Percentiles rank a stretch among this genome's conserved stretches.
phyloP scores from a whole-genome alignment of 2,888 invertebrate genomes.

The Hypolimnas misippus region DNA sequence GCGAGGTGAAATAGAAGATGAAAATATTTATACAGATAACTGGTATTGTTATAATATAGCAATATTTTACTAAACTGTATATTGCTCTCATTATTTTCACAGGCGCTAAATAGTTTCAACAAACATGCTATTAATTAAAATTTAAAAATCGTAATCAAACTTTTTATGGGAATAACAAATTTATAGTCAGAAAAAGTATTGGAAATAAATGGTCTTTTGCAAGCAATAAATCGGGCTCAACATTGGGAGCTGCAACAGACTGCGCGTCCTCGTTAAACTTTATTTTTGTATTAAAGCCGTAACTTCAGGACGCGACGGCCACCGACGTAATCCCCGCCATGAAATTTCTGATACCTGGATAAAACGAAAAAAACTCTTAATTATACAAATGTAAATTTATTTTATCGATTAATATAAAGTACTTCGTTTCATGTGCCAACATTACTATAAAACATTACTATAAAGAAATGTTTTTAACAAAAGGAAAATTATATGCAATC shows the following conservation, averaged over 20 bases:
- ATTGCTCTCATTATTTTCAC: background rate
- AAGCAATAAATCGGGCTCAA: slow-evolving; percentile 76
- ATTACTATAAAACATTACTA: too few relatives aligned
- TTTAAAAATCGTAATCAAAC: slow-evolving; percentile 23
- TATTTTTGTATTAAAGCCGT: slow-evolving; percentile 81
- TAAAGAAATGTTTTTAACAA: too few relatives aligned
- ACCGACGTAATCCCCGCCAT: slow-evolving; percentile 69
- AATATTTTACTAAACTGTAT: background rate
- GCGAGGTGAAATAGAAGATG: too few relatives aligned
- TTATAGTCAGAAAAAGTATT: slow-evolving; percentile 64
- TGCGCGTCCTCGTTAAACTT: slow-evolving; percentile 77
- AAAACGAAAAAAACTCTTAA: slow-evolving; percentile 41
- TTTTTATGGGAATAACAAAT: slow-evolving; percentile 45
- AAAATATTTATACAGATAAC: too few relatives aligned
- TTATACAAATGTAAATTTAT: slow-evolving; percentile 11
- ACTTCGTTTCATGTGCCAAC: too few relatives aligned
- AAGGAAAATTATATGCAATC: too few relatives aligned
- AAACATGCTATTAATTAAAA: slow-evolving; percentile 3
- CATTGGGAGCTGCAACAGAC: slow-evolving; percentile 73
- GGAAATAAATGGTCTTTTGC: slow-evolving; percentile 66
- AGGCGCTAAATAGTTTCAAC: background rate
- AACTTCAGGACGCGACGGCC: slow-evolving; percentile 68
- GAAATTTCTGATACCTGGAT: slow-evolving; percentile 51
- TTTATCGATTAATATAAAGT: background rate
- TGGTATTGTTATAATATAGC: slow-evolving; percentile 3